Base-by-base conservation (phyloP, 2,888 invertebrate genomes). In the Polymixis lichenea region DNA sequence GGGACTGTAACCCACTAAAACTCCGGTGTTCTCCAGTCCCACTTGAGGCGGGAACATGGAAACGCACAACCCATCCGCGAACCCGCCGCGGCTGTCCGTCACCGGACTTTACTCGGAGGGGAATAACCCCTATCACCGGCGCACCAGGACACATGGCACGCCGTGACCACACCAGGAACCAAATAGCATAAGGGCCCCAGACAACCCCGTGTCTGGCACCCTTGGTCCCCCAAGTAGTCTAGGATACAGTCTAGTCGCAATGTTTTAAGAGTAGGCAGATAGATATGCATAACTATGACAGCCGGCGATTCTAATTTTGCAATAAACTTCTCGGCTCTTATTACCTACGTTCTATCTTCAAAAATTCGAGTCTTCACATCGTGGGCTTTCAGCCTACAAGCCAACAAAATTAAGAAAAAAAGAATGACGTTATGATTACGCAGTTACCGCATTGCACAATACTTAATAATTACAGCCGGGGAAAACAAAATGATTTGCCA, bases 371-470 rank as follows among this genome's bases (percentile, higher is more conserved):
- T 46, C 11, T 15, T 60, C 3, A 28, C 28, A 19, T n/a, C 1
- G 38, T 38, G 38, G 38, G 38, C 6, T n/a, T 28, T 17, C 25
- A 32, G n/a, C 49, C 22, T 60, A 28, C 19, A 73, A n/a, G 17
- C 8, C 22, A 13, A n/a, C 32, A 55, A 61, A 56, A 15, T 56
- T 5, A 25, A 32, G 7, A 53, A 55, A 32, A 32, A 25, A 15
- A 15, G 11, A 8, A 38, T 38, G 38, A 38, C 38, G 38, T 38
- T 38, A 17, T 15, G 5, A 38, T 43, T 38, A 49, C 58, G 17
- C 55, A 25, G 64, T 61, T 56, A 61, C 15, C 17, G 2, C 51
- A 78, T 74, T 78, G 70, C 73, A 67, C 67, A 74, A 78, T 46
- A 46, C 65, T 83, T 74, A 32, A 32, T 32, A 2, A n/a, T 38